Evolutionary conservation across 2,113 vertebrate genomes (phyloP).

Genomic region (Lampris megalopsis): DNA sequence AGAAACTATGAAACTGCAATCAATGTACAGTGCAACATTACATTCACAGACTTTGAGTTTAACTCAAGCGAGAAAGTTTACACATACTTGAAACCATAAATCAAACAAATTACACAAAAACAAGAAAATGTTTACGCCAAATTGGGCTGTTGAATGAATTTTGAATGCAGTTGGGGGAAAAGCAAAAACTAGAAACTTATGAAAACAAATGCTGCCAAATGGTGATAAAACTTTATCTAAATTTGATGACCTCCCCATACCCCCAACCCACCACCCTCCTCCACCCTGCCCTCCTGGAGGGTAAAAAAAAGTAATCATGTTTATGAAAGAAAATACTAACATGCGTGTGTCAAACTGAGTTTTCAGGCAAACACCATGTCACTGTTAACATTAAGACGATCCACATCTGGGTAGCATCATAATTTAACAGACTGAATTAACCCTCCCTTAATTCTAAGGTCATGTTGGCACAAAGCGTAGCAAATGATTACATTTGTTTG

Average conservation of each 20-base stretch:
- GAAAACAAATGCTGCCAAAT: slow-evolving; percentile 30
- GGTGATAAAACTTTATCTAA: slow-evolving; percentile 36
- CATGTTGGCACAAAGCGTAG: slow-evolving; percentile 54
- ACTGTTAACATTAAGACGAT: slow-evolving; percentile 52
- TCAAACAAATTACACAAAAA: slow-evolving; percentile 30
- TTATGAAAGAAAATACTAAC: slow-evolving; percentile 48
- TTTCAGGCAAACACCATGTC: slow-evolving; percentile 38
- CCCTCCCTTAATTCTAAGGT: slow-evolving; percentile 61
- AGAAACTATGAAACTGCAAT: slow-evolving; percentile 43
- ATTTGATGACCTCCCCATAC: slow-evolving; percentile 11
- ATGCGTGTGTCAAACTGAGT: slow-evolving; percentile 38
- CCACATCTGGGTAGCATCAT: slow-evolving; percentile 72
- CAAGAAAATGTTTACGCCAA: slow-evolving; percentile 39
- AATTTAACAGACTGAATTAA: slow-evolving; percentile 61
- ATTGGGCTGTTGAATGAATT: slow-evolving; percentile 17
- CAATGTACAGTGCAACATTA: neutral
- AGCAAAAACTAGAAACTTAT: slow-evolving; percentile 18
- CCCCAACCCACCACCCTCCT: neutral
- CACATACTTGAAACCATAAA: slow-evolving; percentile 33
- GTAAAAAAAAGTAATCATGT: slow-evolving; percentile 35
- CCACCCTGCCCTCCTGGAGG: neutral
- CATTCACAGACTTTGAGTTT: slow-evolving; percentile 16
- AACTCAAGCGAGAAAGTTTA: slow-evolving; percentile 31
- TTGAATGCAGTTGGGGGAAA: neutral
- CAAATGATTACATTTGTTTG: slow-evolving; percentile 62